These are phyloP conservation scores for Isichthys henryi DNA, from an alignment of 2,113 vertebrate genomes.

Conservation along the genomic window DNA sequence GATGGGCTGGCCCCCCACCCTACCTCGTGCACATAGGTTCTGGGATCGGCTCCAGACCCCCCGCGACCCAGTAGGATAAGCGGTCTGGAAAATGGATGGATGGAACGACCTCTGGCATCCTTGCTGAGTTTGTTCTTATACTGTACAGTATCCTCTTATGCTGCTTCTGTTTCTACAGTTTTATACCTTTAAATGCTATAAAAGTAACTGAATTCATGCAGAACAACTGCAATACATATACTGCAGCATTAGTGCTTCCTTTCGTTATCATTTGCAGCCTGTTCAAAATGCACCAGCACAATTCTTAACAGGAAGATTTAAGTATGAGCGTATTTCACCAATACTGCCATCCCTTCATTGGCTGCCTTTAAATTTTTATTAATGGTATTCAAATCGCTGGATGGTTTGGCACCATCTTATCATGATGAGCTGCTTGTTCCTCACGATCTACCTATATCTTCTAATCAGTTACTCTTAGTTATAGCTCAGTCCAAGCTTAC, in stretches of 20 bases:
- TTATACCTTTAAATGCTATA: not conserved
- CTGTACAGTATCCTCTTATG: not conserved
- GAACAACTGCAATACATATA: not conserved
- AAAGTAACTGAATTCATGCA: not conserved
- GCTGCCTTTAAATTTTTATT: not conserved
- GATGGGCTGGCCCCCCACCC: no score
- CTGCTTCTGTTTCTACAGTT: not conserved
- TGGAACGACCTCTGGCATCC: not conserved
- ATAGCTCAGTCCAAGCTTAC: not conserved
- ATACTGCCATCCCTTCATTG: not conserved
- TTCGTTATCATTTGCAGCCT: not conserved
- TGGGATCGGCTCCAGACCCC: no score
- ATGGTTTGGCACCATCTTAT: not conserved
- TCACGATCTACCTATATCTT: not conserved
- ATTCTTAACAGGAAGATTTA: not conserved
- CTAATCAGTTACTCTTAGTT: not conserved
- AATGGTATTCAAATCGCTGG: no score
- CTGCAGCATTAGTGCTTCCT: not conserved
- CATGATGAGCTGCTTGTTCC: not conserved
- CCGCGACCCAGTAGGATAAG: no score
- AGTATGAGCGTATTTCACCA: not conserved
- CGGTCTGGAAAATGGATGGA: no score
- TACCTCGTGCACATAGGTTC: no score
- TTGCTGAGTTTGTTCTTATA: not conserved
- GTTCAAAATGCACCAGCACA: not conserved